Evolutionary conservation across 2,888 invertebrate genomes (phyloP).

Genomic region (Steinernema carpocapsae): DNA sequence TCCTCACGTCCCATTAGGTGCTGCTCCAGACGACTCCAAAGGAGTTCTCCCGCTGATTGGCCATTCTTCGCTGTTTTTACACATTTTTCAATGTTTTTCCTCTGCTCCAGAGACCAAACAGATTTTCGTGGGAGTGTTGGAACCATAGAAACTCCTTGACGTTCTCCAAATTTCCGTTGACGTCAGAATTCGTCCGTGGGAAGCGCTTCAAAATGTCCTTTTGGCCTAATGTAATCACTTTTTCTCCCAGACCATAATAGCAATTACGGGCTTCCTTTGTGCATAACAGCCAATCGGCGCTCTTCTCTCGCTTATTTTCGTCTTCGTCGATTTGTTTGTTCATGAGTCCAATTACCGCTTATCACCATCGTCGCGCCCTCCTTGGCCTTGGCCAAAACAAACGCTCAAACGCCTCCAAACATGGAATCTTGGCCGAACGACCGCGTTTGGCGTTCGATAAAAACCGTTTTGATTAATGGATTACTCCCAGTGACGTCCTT

Average conservation of each 20-base stretch:
- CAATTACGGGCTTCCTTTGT: too few relatives aligned
- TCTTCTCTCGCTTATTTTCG: background rate
- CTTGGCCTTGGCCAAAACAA: conserved; percentile 5
- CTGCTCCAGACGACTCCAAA: too few relatives aligned
- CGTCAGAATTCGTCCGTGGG: conserved; percentile 2
- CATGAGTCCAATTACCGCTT: conserved; percentile 14
- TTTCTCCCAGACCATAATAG: too few relatives aligned
- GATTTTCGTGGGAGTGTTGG: too few relatives aligned
- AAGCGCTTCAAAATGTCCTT: conserved; percentile 1
- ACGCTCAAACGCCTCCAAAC: background rate
- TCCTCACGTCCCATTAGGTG: too few relatives aligned
- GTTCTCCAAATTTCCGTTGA: background rate
- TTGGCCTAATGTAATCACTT: too few relatives aligned
- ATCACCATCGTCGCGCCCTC: background rate
- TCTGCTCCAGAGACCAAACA: too few relatives aligned
- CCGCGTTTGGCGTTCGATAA: background rate
- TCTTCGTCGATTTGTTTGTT: background rate
- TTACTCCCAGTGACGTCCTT: background rate
- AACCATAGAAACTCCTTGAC: background rate
- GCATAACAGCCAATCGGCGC: background rate
- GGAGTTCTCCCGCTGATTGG: too few relatives aligned
- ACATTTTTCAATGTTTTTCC: too few relatives aligned
- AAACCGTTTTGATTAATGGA: conserved; percentile 14
- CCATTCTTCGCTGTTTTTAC: too few relatives aligned
- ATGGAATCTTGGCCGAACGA: background rate